Evolutionary conservation across 1,140 invertebrate genomes (phyloP).

Genomic region (Aradophagus sp.): DNA sequence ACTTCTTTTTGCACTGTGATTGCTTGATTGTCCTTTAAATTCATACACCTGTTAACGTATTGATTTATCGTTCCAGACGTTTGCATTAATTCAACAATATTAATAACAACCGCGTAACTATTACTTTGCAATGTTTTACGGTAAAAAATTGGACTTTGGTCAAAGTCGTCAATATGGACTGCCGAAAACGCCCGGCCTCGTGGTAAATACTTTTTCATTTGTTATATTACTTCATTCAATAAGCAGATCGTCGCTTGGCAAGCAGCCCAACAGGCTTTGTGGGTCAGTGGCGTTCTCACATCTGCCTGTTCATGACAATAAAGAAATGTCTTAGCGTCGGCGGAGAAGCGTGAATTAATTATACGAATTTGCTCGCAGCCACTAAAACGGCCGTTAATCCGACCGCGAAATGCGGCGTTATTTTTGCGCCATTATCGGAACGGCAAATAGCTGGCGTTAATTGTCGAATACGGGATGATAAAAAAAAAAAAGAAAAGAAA

Average conservation of each 20-base stretch:
- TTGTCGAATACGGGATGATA: background rate
- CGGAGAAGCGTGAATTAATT: slow-evolving; percentile 33
- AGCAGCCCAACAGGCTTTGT: slow-evolving; percentile 46
- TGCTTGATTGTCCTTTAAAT: too few species aligned
- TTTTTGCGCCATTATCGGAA: background rate
- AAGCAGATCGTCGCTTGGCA: slow-evolving; percentile 40
- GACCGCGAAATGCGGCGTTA: slow-evolving; percentile 1
- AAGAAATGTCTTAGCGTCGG: slow-evolving; percentile 23
- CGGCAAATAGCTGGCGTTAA: background rate
- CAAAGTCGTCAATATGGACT: too few species aligned
- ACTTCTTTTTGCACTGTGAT: too few species aligned
- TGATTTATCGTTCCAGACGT: too few species aligned
- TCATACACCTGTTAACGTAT: too few species aligned
- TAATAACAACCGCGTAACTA: too few species aligned
- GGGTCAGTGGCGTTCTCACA: slow-evolving; percentile 43
- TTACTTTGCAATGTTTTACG: too few species aligned
- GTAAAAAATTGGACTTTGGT: too few species aligned
- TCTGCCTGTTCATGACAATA: slow-evolving; percentile 17
- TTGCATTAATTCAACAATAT: too few species aligned
- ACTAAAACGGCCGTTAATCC: slow-evolving; percentile 3
- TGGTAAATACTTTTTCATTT: slow-evolving; percentile 24
- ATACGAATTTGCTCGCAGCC: slow-evolving; percentile 24
- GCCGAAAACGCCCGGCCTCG: too few species aligned
- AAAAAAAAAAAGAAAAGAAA: background rate
- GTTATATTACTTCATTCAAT: slow-evolving; percentile 40